Conservation (phyloP, 2,797 vertebrate genomes). For the Melanotaenia parkinsoni region DNA sequence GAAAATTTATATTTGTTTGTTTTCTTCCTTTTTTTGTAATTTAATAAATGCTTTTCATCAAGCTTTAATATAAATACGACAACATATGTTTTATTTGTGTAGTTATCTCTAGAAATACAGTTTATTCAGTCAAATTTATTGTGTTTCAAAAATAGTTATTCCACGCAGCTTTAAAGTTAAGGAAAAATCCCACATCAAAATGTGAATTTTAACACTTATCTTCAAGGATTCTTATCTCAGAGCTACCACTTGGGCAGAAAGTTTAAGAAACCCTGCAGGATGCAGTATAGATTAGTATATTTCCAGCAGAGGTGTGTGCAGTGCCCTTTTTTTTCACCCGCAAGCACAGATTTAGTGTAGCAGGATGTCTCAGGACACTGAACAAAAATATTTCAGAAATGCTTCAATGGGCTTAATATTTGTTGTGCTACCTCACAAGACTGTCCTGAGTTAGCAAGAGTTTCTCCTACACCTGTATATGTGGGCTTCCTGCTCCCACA, state of each 20-base stretch:
- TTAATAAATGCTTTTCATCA: background rate
- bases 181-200: constrained; percentile 21
- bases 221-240: constrained; percentile 13
- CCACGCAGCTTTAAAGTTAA: background rate
- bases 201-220: constrained; percentile 17
- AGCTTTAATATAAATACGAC: background rate
- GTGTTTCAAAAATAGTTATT: background rate
- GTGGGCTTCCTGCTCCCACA: constrained; percentile 20
- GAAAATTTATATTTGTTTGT: background rate
- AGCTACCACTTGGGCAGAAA: constrained; percentile 10
- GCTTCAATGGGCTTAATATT: constrained; percentile 6
- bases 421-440: constrained; percentile 11
- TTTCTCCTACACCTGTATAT: constrained; percentile 3
- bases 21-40: background rate
- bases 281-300: constrained; percentile 21
- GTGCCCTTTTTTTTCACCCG: constrained; percentile 7
- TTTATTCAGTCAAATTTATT: background rate
- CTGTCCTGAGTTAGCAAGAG: constrained; percentile 20
- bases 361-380: constrained; percentile 21
- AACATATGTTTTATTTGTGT: background rate
- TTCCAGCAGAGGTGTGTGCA: constrained; percentile 12
- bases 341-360: constrained; percentile 19
- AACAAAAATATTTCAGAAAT: constrained; percentile 21
- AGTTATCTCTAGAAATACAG: background rate
- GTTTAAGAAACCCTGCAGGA: constrained; percentile 15